phyloP scores from a whole-genome alignment of 2,888 invertebrate species.

The Drosophila falleni region DNA sequence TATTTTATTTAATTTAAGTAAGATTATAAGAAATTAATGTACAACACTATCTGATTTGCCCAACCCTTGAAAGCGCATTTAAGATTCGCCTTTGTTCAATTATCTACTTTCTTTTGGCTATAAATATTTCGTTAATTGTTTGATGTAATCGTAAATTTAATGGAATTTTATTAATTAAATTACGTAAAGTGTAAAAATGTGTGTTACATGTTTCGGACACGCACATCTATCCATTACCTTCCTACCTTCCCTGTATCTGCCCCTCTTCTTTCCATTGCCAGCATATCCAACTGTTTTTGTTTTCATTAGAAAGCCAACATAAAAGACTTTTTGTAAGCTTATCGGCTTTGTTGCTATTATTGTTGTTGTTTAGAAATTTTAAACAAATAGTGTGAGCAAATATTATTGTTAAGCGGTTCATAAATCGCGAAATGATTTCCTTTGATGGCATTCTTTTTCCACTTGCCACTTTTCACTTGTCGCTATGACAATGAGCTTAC shows the following conservation, averaged over 20 bases:
- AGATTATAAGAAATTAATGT: background rate
- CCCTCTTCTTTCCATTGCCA: constrained; percentile 8
- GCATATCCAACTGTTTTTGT: constrained; percentile 45
- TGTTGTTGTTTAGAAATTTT: constrained; percentile 37
- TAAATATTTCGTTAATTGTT: constrained; percentile 45
- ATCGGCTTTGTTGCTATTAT: constrained; percentile 28
- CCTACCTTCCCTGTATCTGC: constrained; percentile 7
- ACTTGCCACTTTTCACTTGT: constrained; percentile 51
- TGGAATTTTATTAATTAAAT: constrained; percentile 72
- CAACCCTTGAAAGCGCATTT: constrained; percentile 38
- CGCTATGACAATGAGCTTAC: constrained; percentile 39
- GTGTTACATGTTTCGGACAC: constrained; percentile 62
- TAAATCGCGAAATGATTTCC: constrained; percentile 48
- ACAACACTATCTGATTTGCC: background rate
- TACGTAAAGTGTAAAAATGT: constrained; percentile 64
- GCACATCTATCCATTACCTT: constrained; percentile 47
- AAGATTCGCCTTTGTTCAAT: constrained; percentile 24
- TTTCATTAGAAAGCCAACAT: constrained; percentile 72
- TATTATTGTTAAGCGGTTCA: constrained; percentile 38
- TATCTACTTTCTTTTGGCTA: constrained; percentile 34
- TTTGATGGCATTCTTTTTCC: constrained; percentile 32
- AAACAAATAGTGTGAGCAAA: constrained; percentile 43
- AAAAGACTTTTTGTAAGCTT: constrained; percentile 50
- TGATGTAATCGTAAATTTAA: constrained; percentile 60
- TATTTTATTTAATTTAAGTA: background rate